Base-by-base conservation (phyloP, 2,888 invertebrate genomes). In the Matsumyia berberina region DNA sequence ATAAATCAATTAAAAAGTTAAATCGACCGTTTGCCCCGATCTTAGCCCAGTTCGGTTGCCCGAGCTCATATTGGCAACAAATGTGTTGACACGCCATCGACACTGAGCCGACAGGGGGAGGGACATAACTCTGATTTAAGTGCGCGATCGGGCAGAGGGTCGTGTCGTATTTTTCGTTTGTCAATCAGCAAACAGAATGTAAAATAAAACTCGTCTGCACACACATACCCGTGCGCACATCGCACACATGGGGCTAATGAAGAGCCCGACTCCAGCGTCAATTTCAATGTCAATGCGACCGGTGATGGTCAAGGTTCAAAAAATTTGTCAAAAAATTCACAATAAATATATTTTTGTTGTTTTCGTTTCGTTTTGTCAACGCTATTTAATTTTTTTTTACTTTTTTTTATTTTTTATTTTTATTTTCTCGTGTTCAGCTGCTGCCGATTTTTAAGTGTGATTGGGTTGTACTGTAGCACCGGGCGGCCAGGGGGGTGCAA, bases 271-370 rank as follows among this genome's bases (percentile, higher is more conserved):
- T 69, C 35, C 64, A 67, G 60, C 72, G 51, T 73, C 82, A 29
- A 67, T 49, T 83, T 78, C 79, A 83, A 83, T 83, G 78, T 83
- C 78, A 83, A 69, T 74, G 83, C 73, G 77, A 82, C 44, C 69
- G 77, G 57, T 78, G 83, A 83, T 74, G 83, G 83, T 83, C 83
- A 83, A 83, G 83, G 83, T 83, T 79, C 83, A 76, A 62, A 62
- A 80, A 70, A 72, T 64, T 67, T 73, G 60, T 83, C 73, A 64
- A 79, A 73, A 64, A 55, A 4, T 31, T 33, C 33, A 64, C 60
- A 82, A 66, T 55, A 82, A 70, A 33, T 31, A 66, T 24, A 72
- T 29, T 57, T 12, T 33, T 29, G n/a, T 39, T 9, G 29, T 53
- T 53, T 15, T 31, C 29, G 15, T 62, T 70, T 70, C 31, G 70